Evolutionary conservation across 2,113 vertebrate species (phyloP).

Genomic region (Peucedramus taeniatus): DNA sequence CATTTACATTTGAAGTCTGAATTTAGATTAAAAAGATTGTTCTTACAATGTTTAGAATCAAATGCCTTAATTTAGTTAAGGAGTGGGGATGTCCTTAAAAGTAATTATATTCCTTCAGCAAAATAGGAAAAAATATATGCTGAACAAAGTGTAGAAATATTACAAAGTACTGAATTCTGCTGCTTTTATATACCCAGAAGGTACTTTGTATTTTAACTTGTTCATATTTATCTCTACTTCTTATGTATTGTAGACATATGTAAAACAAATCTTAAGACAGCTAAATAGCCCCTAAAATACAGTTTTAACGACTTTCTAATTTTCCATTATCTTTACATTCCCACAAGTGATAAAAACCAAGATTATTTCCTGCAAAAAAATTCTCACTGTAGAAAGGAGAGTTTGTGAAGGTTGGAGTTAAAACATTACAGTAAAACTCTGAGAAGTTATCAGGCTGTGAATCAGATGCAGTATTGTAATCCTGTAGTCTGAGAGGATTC

Average conservation of each 20-base stretch:
- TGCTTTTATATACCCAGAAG: background rate
- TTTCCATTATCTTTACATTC: background rate
- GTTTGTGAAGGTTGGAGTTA: background rate
- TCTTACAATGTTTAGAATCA: background rate
- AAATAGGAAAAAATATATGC: background rate
- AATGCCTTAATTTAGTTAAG: background rate
- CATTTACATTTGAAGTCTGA: background rate
- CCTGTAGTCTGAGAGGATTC: background rate
- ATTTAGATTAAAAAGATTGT: background rate
- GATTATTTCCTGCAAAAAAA: background rate
- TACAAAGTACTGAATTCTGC: background rate
- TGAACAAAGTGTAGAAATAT: background rate
- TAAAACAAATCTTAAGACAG: background rate
- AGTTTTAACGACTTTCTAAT: background rate
- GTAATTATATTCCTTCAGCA: background rate
- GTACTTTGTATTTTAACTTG: background rate
- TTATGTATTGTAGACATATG: background rate
- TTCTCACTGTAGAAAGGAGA: background rate
- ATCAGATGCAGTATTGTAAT: background rate
- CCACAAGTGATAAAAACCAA: background rate
- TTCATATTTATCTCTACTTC: background rate
- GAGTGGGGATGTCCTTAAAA: background rate
- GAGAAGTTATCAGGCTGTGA: background rate
- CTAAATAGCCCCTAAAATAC: background rate
- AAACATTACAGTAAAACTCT: background rate